Conservation (phyloP, 2,113 vertebrate species). For the Dolichallabes microphthalmus region DNA sequence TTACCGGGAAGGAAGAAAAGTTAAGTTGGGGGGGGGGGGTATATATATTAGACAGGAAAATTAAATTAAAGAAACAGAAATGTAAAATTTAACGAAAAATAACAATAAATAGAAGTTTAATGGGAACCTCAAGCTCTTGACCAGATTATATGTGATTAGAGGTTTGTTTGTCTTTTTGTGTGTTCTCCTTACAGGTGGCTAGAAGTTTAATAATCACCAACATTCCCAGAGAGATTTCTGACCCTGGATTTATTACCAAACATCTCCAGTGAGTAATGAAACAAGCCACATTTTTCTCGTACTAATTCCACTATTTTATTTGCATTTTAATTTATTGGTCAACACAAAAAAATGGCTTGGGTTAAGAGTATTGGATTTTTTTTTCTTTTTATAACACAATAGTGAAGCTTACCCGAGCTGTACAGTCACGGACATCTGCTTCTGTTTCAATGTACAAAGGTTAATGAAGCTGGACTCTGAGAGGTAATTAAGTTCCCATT, state of each 20-base stretch:
- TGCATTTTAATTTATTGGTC: background rate
- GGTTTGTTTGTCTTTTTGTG: background rate
- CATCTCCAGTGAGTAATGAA: slow-evolving; percentile 89
- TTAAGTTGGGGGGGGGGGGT: no score
- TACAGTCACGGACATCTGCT: slow-evolving; percentile 87
- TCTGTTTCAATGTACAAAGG: slow-evolving; percentile 87
- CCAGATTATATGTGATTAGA: background rate
- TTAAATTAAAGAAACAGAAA: no score
- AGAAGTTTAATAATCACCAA: slow-evolving; percentile 91
- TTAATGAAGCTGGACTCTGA: slow-evolving; percentile 88
- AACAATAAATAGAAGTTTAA: no score
- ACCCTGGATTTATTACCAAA: slow-evolving; percentile 87
- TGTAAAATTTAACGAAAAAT: no score
- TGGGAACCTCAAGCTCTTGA: background rate
- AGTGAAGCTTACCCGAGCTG: slow-evolving; percentile 97
- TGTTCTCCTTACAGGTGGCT: slow-evolving; percentile 73
- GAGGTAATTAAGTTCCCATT: slow-evolving; percentile 72
- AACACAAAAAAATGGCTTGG: background rate
- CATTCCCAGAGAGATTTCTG: slow-evolving; percentile 88
- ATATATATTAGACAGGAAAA: no score
- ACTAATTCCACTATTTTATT: background rate
- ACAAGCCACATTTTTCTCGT: background rate
- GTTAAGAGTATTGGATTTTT: background rate
- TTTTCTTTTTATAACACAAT: slow-evolving; percentile 41
- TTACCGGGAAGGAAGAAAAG: no score